These are phyloP conservation scores for Urophycis tenuis DNA, from an alignment of 2,797 vertebrate genomes.

Conservation along the genomic window DNA sequence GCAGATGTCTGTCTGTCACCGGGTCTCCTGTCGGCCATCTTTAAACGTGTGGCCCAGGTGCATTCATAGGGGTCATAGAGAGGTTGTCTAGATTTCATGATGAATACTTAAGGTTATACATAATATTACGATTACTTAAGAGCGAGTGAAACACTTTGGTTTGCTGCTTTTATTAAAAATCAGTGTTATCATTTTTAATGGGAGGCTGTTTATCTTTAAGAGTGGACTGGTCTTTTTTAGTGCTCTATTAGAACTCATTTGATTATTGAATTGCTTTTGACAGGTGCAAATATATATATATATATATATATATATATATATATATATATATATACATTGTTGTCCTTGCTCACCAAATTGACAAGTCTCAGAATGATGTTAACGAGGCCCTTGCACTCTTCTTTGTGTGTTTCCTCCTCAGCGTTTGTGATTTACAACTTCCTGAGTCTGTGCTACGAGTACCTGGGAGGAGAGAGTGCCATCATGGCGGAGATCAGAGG, in stretches of 20 bases:
- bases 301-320: too few relatives aligned
- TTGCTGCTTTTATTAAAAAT: too few relatives aligned
- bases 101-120: neutral
- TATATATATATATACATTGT: too few relatives aligned
- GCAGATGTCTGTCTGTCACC: neutral
- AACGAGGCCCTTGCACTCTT: neutral
- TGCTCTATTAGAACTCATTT: neutral
- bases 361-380: neutral
- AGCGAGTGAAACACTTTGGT: too few relatives aligned
- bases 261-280: neutral
- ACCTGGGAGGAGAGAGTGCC: constrained; percentile 93
- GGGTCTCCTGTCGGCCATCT: too few relatives aligned
- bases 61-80: too few relatives aligned
- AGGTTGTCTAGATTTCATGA: too few relatives aligned
- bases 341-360: too few relatives aligned
- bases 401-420: constrained; percentile 54
- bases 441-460: constrained; percentile 96
- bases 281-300: neutral
- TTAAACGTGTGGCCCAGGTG: too few relatives aligned
- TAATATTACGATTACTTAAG: neutral
- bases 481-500: constrained; percentile 98
- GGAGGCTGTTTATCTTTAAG: too few relatives aligned
- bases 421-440: constrained; percentile 99
- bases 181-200: too few relatives aligned
- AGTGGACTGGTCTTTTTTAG: neutral